phyloP scores from a whole-genome alignment of 1,140 invertebrate genomes.

The Frieseomelitta varia region DNA sequence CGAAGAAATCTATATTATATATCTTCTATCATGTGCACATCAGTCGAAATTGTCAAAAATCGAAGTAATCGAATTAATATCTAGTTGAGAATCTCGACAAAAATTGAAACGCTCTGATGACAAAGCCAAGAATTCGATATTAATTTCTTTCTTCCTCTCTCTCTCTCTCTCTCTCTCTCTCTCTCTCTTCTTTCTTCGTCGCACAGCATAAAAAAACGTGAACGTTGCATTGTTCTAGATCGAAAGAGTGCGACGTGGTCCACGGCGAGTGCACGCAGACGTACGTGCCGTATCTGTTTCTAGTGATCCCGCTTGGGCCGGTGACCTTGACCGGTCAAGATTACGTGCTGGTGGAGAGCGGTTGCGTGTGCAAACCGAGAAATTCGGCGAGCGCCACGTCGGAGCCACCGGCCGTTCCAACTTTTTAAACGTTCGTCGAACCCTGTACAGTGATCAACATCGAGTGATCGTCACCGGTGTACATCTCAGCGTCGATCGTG shows the following conservation, averaged over 20 bases:
- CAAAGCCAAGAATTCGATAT: neutral
- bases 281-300: slow-evolving; percentile 94
- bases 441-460: slow-evolving; percentile 2
- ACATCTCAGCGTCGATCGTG: slow-evolving; percentile 10
- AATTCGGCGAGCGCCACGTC: slow-evolving; percentile 82
- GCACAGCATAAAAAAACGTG: neutral
- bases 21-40: too few species aligned
- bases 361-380: slow-evolving; percentile 94
- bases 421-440: slow-evolving; percentile 71
- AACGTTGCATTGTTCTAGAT: slow-evolving; percentile 82
- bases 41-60: too few species aligned
- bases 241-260: slow-evolving; percentile 93
- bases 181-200: neutral
- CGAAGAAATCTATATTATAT: too few species aligned
- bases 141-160: too few species aligned
- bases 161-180: too few species aligned
- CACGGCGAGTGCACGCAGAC: slow-evolving; percentile 95
- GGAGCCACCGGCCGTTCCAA: slow-evolving; percentile 72
- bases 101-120: too few species aligned
- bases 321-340: slow-evolving; percentile 95
- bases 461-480: neutral
- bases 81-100: too few species aligned
- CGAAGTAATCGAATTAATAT: too few species aligned
- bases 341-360: slow-evolving; percentile 95
- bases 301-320: slow-evolving; percentile 94